Evolutionary conservation across 1,140 invertebrate genomes (phyloP).

Genomic region (Brachionus asplanchnoidis): DNA sequence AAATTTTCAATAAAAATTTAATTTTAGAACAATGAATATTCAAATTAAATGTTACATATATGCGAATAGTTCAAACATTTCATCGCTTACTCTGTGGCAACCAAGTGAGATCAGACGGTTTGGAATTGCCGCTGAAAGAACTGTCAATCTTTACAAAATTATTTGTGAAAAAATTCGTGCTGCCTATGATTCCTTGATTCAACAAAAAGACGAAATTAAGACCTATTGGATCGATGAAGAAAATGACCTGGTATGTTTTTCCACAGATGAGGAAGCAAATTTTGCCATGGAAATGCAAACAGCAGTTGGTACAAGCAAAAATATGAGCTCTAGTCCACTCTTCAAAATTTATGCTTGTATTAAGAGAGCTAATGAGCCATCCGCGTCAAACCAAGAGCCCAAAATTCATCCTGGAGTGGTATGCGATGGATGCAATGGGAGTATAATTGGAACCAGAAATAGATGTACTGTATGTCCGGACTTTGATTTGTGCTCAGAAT

Average conservation of each 20-base stretch:
- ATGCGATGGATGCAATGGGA: constrained; percentile 70
- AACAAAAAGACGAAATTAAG: not conserved
- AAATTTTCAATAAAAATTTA: no score
- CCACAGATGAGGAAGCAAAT: not conserved
- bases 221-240: constrained; percentile 38
- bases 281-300: constrained; percentile 24
- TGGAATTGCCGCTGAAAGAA: not conserved
- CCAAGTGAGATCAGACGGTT: constrained; percentile 33
- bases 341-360: not conserved
- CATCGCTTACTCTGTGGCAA: not conserved
- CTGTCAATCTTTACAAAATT: not conserved
- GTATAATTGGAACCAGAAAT: constrained; percentile 71
- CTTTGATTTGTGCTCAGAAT: constrained; percentile 74
- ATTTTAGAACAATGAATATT: constrained; percentile 34
- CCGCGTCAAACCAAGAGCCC: not conserved
- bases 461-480: constrained; percentile 76
- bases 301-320: not conserved
- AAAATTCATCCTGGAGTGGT: constrained; percentile 63
- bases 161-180: not conserved
- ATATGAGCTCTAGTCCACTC: not conserved
- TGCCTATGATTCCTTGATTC: not conserved
- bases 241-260: constrained; percentile 23
- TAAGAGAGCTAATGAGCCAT: not conserved
- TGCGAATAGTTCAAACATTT: not conserved
- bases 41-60: constrained; percentile 28